A percentile compares a stretch with the other conserved stretches of the same genome.
Conservation (phyloP, 2,888 invertebrate genomes). For the Ecliptopera silaceata region DNA sequence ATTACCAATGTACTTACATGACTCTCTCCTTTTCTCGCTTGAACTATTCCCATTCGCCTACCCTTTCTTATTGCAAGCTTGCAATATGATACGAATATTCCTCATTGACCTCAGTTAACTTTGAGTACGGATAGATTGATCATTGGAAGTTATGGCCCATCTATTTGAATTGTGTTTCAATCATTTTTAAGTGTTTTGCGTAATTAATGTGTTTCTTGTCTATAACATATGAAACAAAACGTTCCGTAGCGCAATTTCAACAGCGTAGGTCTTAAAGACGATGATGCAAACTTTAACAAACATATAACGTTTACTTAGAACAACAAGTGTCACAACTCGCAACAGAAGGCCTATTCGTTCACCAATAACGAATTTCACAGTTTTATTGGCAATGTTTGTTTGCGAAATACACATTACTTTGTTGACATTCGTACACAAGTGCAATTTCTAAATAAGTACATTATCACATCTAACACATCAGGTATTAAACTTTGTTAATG, state of each 20-base stretch:
- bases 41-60: constrained; percentile 29
- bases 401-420: constrained; percentile 36
- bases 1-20: constrained; percentile 47
- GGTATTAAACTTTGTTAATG: background rate
- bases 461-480: too few species aligned
- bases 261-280: constrained; percentile 31
- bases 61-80: constrained; percentile 26
- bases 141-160: constrained; percentile 7
- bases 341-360: constrained; percentile 43
- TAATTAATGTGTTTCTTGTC: constrained; percentile 12
- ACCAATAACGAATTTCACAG: constrained; percentile 46
- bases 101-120: constrained; percentile 35
- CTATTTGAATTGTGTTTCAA: constrained; percentile 15
- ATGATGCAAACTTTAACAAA: constrained; percentile 46
- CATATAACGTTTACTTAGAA: constrained; percentile 31
- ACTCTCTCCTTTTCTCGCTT: constrained; percentile 50
- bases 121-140: constrained; percentile 25
- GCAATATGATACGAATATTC: constrained; percentile 39
- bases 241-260: constrained; percentile 18
- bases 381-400: constrained; percentile 43
- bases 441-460: too few species aligned
- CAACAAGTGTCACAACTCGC: constrained; percentile 45
- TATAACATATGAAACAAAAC: constrained; percentile 31
- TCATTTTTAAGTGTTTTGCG: constrained; percentile 17
- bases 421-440: too few species aligned